Evolutionary conservation across 2,113 vertebrate species (phyloP).

Genomic region (Tauraco erythrolophus): DNA sequence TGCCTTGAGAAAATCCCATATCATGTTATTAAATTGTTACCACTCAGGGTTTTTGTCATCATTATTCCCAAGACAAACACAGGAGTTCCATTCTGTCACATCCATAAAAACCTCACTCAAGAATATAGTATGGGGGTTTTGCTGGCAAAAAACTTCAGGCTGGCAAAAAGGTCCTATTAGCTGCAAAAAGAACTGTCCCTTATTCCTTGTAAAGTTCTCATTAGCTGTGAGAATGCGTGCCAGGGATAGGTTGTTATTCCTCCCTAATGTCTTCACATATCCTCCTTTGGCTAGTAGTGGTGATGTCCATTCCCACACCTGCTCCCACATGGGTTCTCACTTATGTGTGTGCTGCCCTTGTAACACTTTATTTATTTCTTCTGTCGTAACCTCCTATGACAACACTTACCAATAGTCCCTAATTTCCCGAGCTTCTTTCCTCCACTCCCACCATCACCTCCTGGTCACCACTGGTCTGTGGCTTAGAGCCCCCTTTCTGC

Average conservation of each 20-base stretch:
- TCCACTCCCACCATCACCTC: not conserved
- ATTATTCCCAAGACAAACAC: not conserved
- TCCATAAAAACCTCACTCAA: not conserved
- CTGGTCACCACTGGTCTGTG: not conserved
- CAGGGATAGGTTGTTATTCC: not conserved
- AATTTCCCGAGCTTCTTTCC: not conserved
- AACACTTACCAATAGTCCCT: not conserved
- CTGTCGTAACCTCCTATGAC: accelerated
- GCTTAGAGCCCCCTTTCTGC: not conserved
- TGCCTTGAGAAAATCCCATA: not conserved
- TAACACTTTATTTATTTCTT: not conserved
- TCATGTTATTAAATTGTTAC: not conserved
- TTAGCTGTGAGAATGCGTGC: not conserved
- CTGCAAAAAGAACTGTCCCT: not conserved
- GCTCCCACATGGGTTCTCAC: not conserved
- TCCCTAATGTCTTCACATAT: not conserved
- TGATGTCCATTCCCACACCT: not conserved
- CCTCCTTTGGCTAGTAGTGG: not conserved
- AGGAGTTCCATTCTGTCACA: not conserved
- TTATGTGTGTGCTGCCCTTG: not conserved
- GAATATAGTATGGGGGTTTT: accelerated
- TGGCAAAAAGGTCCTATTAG: not conserved
- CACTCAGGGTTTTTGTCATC: not conserved
- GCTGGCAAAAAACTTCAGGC: not conserved
- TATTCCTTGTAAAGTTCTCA: not conserved